Conservation (phyloP, 2,113 vertebrate genomes). For the Crotalus viridis region DNA sequence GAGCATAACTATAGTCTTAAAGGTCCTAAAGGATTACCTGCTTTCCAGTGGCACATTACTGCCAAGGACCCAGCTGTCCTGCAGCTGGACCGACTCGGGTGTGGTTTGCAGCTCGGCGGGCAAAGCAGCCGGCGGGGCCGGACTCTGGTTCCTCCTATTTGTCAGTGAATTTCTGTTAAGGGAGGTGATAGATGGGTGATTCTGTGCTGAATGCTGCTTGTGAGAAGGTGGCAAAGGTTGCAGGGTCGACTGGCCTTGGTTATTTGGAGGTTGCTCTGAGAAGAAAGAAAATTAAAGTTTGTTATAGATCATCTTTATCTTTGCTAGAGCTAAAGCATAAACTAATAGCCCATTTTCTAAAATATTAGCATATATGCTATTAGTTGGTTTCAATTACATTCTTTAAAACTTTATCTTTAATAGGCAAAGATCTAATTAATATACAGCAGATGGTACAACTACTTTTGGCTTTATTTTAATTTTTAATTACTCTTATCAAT, state of each 20-base stretch:
- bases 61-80: slow-evolving; percentile 99
- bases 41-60: slow-evolving; percentile 99
- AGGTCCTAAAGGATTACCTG: slow-evolving; percentile 77
- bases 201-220: slow-evolving; percentile 85
- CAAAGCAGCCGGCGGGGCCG: slow-evolving; percentile 92
- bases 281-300: slow-evolving; percentile 59
- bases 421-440: slow-evolving; percentile 76
- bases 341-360: slow-evolving; percentile 55
- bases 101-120: slow-evolving; percentile 98
- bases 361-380: slow-evolving; percentile 75
- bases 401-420: slow-evolving; percentile 78
- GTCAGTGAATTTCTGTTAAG: slow-evolving; percentile 95
- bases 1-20: slow-evolving; percentile 1
- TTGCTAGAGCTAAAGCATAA: slow-evolving; percentile 56
- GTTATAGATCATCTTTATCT: slow-evolving; percentile 51
- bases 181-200: slow-evolving; percentile 89
- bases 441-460: slow-evolving; percentile 81
- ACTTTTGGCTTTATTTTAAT: slow-evolving; percentile 75
- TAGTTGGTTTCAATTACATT: slow-evolving; percentile 72
- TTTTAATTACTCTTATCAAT: slow-evolving; percentile 76
- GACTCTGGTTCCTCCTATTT: slow-evolving; percentile 94
- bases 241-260: slow-evolving; percentile 87
- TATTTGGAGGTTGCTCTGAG: slow-evolving; percentile 87
- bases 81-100: slow-evolving; percentile 99
- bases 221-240: slow-evolving; percentile 89